phyloP scores from a whole-genome alignment of 1,140 invertebrate genomes.

The Drosophila nigrodunni region DNA sequence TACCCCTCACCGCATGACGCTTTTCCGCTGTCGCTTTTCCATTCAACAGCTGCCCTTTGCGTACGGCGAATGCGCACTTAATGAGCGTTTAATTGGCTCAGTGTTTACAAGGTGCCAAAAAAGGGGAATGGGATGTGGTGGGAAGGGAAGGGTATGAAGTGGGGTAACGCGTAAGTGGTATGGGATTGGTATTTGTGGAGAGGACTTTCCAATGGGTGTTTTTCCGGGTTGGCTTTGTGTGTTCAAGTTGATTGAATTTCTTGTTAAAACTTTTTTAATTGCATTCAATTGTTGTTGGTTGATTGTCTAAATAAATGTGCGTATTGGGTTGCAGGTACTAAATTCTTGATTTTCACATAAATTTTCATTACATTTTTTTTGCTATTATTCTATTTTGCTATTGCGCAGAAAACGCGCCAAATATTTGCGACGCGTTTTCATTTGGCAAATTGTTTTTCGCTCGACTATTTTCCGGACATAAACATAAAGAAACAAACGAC shows the following conservation, averaged over 20 bases:
- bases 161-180: neutral
- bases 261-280: constrained; percentile 75
- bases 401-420: constrained; percentile 38
- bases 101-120: constrained; percentile 70
- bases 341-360: neutral
- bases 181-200: neutral
- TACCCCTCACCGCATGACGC: neutral
- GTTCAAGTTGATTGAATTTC: constrained; percentile 70
- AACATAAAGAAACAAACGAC: constrained; percentile 57
- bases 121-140: neutral
- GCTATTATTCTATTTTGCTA: neutral
- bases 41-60: constrained; percentile 20
- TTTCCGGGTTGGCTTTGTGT: neutral
- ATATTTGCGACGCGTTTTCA: constrained; percentile 59
- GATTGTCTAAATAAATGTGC: constrained; percentile 37
- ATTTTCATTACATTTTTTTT: neutral
- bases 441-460: constrained; percentile 74
- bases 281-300: constrained; percentile 67
- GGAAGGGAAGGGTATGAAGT: constrained; percentile 1
- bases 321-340: constrained; percentile 7
- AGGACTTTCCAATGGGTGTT: neutral
- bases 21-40: constrained; percentile 4
- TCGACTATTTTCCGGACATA: constrained; percentile 13
- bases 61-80: constrained; percentile 65
- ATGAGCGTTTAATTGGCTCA: constrained; percentile 81